Evolutionary conservation across 2,797 vertebrate species (phyloP).

Genomic region (Mormyrops attenuatus): DNA sequence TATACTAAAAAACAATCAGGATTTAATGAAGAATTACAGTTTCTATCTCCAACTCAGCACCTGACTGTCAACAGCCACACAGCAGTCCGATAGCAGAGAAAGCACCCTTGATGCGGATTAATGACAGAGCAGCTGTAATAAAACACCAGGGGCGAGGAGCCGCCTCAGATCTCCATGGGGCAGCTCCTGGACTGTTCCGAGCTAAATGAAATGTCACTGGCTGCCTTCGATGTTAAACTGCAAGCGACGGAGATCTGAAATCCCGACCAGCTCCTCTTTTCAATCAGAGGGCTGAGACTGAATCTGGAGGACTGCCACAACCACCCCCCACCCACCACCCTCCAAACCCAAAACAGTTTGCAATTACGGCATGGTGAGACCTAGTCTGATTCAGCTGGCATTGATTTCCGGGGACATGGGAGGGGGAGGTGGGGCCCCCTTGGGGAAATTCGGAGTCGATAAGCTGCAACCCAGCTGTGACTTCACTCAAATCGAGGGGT

Average conservation of each 20-base stretch:
- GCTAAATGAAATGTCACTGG: not conserved
- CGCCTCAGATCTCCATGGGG: not conserved
- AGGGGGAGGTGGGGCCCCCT: constrained; percentile 32
- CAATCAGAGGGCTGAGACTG: constrained; percentile 12
- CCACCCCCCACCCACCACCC: not conserved
- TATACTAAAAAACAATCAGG: not conserved
- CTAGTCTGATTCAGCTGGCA: constrained; percentile 51
- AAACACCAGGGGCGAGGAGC: not conserved
- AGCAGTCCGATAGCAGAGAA: not conserved
- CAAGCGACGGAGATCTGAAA: not conserved
- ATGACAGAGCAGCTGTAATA: not conserved
- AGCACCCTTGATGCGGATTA: not conserved
- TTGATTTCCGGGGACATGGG: constrained; percentile 46
- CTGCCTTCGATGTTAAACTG: not conserved
- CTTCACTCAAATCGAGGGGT: not conserved
- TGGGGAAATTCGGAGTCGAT: not conserved
- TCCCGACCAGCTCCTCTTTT: not conserved
- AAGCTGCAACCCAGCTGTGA: not conserved
- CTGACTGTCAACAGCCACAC: not conserved
- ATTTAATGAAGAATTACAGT: not conserved
- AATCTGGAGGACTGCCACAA: constrained; percentile 24
- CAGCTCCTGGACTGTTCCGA: not conserved
- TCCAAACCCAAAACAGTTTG: constrained; percentile 39
- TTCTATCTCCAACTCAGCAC: not conserved
- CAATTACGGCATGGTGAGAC: constrained; percentile 50